Percentiles rank a stretch among this genome's conserved stretches.
These are phyloP conservation scores for Drosophila varians DNA, from an alignment of 1,140 invertebrate genomes.

Conservation along the genomic window DNA sequence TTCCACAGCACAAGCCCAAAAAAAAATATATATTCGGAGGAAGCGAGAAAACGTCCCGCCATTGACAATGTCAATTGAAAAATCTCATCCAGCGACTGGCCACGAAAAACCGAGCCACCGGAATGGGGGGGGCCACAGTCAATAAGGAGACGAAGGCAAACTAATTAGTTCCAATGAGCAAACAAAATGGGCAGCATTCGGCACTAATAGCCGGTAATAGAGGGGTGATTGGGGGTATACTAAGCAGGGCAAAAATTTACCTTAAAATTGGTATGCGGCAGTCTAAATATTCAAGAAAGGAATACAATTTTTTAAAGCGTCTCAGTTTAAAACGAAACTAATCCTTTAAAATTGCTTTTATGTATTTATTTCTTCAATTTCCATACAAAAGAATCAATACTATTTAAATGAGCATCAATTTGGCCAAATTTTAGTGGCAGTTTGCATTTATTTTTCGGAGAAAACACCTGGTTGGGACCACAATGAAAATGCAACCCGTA, in stretches of 20 bases:
- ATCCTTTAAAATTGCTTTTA: too few relatives aligned
- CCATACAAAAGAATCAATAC: conserved; percentile 1
- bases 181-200: conserved; percentile 59
- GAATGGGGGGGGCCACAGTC: conserved; percentile 33
- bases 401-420: conserved; percentile 14
- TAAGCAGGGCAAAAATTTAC: neutral
- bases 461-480: conserved; percentile 49
- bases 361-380: neutral
- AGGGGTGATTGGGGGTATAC: conserved; percentile 1
- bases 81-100: conserved; percentile 39
- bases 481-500: conserved; percentile 33
- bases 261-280: too few relatives aligned
- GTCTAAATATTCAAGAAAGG: neutral
- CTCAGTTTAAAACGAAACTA: neutral
- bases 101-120: neutral
- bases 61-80: conserved; percentile 77
- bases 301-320: neutral
- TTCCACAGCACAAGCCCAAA: neutral
- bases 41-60: conserved; percentile 2
- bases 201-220: conserved; percentile 24
- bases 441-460: conserved; percentile 20
- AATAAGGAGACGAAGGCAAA: conserved; percentile 73
- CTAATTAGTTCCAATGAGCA: conserved; percentile 80
- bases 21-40: neutral
- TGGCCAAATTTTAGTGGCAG: neutral